Evolutionary conservation across 2,797 vertebrate species (phyloP).

Genomic region (Yasuhikotakia modesta): DNA sequence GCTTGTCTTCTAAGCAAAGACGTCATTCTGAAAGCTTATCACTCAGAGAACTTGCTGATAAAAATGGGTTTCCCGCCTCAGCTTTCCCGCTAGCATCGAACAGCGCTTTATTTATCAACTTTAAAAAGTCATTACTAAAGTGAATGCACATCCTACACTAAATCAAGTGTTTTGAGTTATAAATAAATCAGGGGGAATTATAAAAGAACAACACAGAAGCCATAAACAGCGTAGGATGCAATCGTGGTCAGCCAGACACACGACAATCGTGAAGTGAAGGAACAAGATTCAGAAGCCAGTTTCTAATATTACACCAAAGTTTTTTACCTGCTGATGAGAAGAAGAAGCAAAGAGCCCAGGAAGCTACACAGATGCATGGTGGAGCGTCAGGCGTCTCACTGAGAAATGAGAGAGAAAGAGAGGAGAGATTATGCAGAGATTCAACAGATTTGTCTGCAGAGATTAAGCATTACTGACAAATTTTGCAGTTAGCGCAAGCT

Average conservation of each 20-base stretch:
- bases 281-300: not conserved
- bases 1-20: conserved; percentile 36
- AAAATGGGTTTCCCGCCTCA: conserved; percentile 49
- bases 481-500: conserved; percentile 6
- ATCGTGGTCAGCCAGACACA: not conserved
- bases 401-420: conserved; percentile 29
- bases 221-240: conserved; percentile 12
- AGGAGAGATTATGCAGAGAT: conserved; percentile 25
- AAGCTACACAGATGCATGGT: conserved; percentile 56
- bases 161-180: conserved; percentile 11
- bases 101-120: conserved; percentile 19
- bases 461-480: conserved; percentile 34
- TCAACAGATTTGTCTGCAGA: conserved; percentile 36
- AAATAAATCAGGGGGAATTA: conserved; percentile 14
- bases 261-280: conserved; percentile 7
- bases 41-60: conserved; percentile 37
- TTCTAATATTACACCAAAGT: not conserved
- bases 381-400: conserved; percentile 47
- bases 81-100: conserved; percentile 23
- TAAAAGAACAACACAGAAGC: not conserved
- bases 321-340: conserved; percentile 60
- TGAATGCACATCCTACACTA: conserved; percentile 16
- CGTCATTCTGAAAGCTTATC: conserved; percentile 37
- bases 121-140: conserved; percentile 24
- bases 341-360: conserved; percentile 48